Conservation (phyloP, 1,140 invertebrate species). For the Papilio polytes region DNA sequence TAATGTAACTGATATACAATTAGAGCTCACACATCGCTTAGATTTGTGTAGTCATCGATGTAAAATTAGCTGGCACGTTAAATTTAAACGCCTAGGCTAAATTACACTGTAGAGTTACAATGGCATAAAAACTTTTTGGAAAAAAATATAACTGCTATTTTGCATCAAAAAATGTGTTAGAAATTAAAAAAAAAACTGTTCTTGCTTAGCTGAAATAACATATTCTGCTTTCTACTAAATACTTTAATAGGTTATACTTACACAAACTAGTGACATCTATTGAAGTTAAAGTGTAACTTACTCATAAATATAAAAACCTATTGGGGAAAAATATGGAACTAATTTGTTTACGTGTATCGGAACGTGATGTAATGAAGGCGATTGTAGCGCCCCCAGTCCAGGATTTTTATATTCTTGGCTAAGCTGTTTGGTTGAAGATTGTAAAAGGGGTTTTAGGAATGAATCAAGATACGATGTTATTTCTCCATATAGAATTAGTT, state of each 20-base stretch:
- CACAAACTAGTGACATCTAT: conserved; percentile 6
- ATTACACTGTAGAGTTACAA: conserved; percentile 16
- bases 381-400: too few species aligned
- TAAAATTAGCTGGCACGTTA: conserved; percentile 36
- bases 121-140: conserved; percentile 1
- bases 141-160: conserved; percentile 32
- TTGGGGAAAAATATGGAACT: too few species aligned
- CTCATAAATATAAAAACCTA: too few species aligned
- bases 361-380: too few species aligned
- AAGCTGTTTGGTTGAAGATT: not conserved
- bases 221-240: conserved; percentile 30
- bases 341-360: too few species aligned
- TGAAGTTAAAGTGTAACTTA: not conserved
- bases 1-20: not conserved
- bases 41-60: conserved; percentile 26
- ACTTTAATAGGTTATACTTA: not conserved
- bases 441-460: not conserved
- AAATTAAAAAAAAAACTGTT: conserved; percentile 32
- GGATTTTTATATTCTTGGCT: too few species aligned
- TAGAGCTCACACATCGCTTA: conserved; percentile 7
- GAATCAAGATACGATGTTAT: conserved; percentile 25
- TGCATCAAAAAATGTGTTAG: conserved; percentile 30
- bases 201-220: conserved; percentile 36
- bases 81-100: conserved; percentile 15
- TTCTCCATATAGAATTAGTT: conserved; percentile 32